phyloP scores from a whole-genome alignment of 2,888 invertebrate species.

The Anthrax anthrax region DNA sequence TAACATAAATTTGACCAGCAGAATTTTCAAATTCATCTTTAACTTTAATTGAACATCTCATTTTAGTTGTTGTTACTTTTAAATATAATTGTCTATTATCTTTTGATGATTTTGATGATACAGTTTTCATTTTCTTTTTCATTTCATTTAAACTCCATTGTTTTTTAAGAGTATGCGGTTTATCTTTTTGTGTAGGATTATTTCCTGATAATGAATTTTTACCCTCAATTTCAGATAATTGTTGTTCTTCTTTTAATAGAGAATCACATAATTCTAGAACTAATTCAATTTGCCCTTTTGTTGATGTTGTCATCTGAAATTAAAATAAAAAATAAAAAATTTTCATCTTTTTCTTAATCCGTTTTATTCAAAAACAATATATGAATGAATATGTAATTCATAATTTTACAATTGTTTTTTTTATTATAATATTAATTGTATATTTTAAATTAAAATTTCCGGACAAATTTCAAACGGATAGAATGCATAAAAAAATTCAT shows the following conservation, averaged over 20 bases:
- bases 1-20: slow-evolving; percentile 52
- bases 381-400: too few species aligned
- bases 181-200: not conserved
- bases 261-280: slow-evolving; percentile 27
- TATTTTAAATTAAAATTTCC: not conserved
- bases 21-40: slow-evolving; percentile 32
- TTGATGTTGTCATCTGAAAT: slow-evolving; percentile 21
- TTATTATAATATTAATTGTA: not conserved
- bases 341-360: too few species aligned
- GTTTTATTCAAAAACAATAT: too few species aligned
- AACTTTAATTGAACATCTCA: slow-evolving; percentile 33
- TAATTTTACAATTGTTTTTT: too few species aligned
- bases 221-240: not conserved
- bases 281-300: slow-evolving; percentile 31
- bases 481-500: too few species aligned
- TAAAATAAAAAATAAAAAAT: slow-evolving; percentile 3
- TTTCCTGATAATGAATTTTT: not conserved
- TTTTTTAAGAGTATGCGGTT: slow-evolving; percentile 10
- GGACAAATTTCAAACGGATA: too few species aligned
- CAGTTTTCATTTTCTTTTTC: slow-evolving; percentile 26
- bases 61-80: slow-evolving; percentile 27
- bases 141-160: slow-evolving; percentile 24
- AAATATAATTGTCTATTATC: slow-evolving; percentile 17
- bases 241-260: not conserved
- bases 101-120: slow-evolving; percentile 12